phyloP scores from a whole-genome alignment of 2,113 vertebrate genomes.

The Ptychochromis oligacanthus region DNA sequence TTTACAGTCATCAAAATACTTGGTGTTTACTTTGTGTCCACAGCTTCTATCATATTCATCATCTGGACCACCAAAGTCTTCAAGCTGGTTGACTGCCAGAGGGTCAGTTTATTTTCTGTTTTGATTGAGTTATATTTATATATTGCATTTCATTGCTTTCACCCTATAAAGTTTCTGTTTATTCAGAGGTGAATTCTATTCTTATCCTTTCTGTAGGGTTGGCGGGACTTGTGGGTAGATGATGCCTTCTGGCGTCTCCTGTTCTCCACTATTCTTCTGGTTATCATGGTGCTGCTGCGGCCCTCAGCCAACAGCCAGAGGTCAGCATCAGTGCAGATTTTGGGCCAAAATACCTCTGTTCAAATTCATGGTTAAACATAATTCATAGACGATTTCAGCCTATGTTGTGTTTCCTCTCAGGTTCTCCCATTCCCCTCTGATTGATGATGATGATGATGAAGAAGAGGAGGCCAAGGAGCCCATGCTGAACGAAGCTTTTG shows the following conservation, averaged over 20 bases:
- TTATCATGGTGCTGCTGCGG: slow-evolving; percentile 95
- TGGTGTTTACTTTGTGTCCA: slow-evolving; percentile 56
- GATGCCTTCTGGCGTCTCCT: slow-evolving; percentile 96
- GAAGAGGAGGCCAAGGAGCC: slow-evolving; percentile 96
- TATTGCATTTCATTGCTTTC: not conserved
- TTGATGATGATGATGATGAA: slow-evolving; percentile 86
- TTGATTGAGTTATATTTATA: not conserved
- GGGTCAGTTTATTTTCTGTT: slow-evolving; percentile 80
- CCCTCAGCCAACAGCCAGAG: slow-evolving; percentile 96
- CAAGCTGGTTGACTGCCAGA: slow-evolving; percentile 93
- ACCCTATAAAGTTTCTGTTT: not conserved
- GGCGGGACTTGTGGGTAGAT: slow-evolving; percentile 96
- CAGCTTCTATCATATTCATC: slow-evolving; percentile 96
- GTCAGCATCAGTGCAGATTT: slow-evolving; percentile 60
- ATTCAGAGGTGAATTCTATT: not conserved
- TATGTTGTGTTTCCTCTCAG: slow-evolving; percentile 68
- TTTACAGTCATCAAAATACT: slow-evolving; percentile 10
- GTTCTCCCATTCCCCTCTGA: slow-evolving; percentile 96
- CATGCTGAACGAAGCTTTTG: slow-evolving; percentile 97
- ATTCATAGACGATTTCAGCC: not conserved
- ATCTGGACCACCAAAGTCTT: slow-evolving; percentile 98
- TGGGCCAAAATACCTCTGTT: not conserved
- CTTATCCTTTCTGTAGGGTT: slow-evolving; percentile 81
- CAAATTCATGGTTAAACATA: not conserved
- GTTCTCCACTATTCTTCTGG: slow-evolving; percentile 96